Percentiles rank a stretch among this genome's conserved stretches.
These are phyloP conservation scores for Gulo gulo DNA, from an alignment of 2,113 vertebrate species.

Conservation along the genomic window DNA sequence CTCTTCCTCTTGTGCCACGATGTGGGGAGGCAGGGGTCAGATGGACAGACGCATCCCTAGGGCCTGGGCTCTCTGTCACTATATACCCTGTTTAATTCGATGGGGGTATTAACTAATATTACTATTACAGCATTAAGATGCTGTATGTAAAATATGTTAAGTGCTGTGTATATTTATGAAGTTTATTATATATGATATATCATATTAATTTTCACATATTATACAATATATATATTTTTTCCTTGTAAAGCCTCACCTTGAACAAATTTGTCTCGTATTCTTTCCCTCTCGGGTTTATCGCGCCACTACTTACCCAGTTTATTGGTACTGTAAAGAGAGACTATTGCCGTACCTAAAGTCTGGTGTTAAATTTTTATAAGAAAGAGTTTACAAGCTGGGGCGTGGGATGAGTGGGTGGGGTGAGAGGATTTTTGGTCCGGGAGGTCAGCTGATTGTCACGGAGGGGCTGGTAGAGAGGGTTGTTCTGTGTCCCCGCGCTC, in stretches of 20 bases:
- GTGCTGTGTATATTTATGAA: not conserved
- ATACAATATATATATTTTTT: not conserved
- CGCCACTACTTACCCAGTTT: not conserved
- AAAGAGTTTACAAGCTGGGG: not conserved
- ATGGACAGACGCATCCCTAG: not conserved
- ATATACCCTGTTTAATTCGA: not conserved
- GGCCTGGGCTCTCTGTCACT: not conserved
- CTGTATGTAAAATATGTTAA: not conserved
- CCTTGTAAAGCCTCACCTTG: not conserved
- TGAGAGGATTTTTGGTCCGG: not conserved
- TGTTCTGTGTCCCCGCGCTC: not conserved
- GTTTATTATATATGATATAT: not conserved
- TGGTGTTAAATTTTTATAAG: not conserved
- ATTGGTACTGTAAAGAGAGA: not conserved
- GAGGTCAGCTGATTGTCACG: not conserved
- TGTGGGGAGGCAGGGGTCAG: not conserved
- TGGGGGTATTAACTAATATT: not conserved
- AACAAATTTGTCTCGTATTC: not conserved
- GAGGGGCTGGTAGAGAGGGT: not conserved
- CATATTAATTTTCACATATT: not conserved
- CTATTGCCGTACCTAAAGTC: not conserved
- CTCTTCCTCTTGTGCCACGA: not conserved
- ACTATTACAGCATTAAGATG: not conserved
- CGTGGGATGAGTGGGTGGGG: not conserved
- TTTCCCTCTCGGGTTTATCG: not conserved